Evolutionary conservation across 2,888 invertebrate species (phyloP), one percentile per base, ranked within the genome.

Genomic region (Eumerus sabulonum): DNA sequence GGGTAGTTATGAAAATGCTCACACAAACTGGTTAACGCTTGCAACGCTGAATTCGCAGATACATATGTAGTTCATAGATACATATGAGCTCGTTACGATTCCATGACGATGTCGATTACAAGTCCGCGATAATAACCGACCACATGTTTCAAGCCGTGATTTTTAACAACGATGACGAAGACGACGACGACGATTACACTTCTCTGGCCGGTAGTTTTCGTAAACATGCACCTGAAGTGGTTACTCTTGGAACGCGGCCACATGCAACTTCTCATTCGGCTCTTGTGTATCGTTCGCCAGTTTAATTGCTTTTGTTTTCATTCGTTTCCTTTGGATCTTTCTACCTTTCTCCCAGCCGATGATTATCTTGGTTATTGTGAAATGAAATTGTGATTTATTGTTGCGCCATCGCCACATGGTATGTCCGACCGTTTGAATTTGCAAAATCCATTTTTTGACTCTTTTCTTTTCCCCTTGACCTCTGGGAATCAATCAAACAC

Each of bases 321-420:
- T 38, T 50, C 38, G 12, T 36, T 9, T 18, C 18, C 48, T 42
- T 27, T 17, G 9, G 3, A n/a, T 53, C 27, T 45, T 40, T 13
- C 12, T 44, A n/a, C 45, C 27, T 45, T 40, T 13, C 12, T 44
- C 27, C 27, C 27, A 13, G 53, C 35, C 51, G 14, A 19, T 67
- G 56, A 67, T 63, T 73, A 50, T 53, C 38, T 68, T 79, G 63
- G 62, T 79, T 73, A 66, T 76, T 72, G 50, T 51, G 62, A 76
- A 79, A 79, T 73, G 74, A 70, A 79, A 81, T 66, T 71, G 81
- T 81, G 81, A 81, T 81, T 81, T 76, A 81, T 81, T 81, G 76
- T 76, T 71, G 76, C 51, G 70, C 71, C 70, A 71, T 74, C 74
- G 79, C 79, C 79, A 74, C 79, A 79, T 79, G 74, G 79, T 74